Evolutionary conservation across 2,888 invertebrate genomes (phyloP).

Genomic region (Eudiplozoon nipponicum): DNA sequence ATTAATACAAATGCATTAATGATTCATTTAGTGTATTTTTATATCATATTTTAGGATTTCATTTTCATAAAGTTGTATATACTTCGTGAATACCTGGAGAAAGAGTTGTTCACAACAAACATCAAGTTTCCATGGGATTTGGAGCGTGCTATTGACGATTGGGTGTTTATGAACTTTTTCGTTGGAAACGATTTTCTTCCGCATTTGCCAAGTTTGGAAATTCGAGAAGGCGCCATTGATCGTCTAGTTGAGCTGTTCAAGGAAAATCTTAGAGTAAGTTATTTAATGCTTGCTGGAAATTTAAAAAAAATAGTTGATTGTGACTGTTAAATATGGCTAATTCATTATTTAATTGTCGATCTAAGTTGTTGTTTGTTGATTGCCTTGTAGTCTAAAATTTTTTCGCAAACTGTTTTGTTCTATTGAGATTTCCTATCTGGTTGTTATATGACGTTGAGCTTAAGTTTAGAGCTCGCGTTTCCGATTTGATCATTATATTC

Average conservation of each 20-base stretch:
- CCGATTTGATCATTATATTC: no score
- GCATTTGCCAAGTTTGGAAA: constrained; percentile 80
- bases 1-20: no score
- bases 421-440: no score
- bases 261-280: constrained; percentile 42
- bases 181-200: constrained; percentile 95
- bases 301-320: no score
- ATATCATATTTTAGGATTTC: no score
- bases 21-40: constrained; percentile 36
- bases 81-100: constrained; percentile 59
- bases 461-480: no score
- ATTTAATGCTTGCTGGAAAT: background rate
- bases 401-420: background rate
- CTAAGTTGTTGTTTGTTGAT: no score
- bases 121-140: constrained; percentile 71
- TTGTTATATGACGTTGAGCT: no score
- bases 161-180: constrained; percentile 93
- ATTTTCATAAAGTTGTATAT: constrained; percentile 62
- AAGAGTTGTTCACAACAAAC: constrained; percentile 50
- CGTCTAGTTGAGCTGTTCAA: constrained; percentile 65
- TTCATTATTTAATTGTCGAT: no score
- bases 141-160: constrained; percentile 74
- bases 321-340: no score
- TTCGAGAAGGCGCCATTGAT: constrained; percentile 72
- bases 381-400: background rate